A percentile compares a stretch with the other conserved stretches of the same genome.
Evolutionary conservation across 2,797 vertebrate species (phyloP).

Genomic region (Mareca penelope): DNA sequence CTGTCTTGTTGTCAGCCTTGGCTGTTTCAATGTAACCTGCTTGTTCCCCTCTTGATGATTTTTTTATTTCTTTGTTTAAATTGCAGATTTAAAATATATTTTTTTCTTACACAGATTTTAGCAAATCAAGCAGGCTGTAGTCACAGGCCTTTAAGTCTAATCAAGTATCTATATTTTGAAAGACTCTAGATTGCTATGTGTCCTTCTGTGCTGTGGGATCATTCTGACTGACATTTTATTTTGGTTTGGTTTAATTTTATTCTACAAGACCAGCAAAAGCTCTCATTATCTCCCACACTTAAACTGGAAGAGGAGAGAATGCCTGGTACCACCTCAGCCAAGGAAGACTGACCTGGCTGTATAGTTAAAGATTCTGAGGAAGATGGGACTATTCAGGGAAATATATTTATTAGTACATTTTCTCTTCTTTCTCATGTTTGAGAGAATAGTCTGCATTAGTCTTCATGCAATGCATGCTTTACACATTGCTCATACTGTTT

Average conservation of each 20-base stretch:
- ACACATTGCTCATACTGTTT: neutral
- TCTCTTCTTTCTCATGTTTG: neutral
- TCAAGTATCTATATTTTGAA: neutral
- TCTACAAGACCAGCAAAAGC: neutral
- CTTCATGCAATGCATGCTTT: neutral
- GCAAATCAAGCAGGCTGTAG: neutral
- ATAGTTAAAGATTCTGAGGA: neutral
- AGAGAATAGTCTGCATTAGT: neutral
- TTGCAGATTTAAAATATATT: neutral
- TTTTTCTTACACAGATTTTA: neutral
- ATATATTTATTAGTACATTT: neutral
- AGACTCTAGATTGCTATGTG: neutral
- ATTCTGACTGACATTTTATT: neutral
- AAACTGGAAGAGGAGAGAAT: neutral
- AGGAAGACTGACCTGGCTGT: neutral
- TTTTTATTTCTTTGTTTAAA: neutral
- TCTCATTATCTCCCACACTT: neutral
- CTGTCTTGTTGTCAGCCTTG: neutral
- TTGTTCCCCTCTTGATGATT: neutral
- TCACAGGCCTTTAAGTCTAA: neutral
- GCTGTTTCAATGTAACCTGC: neutral
- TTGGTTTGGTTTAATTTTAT: neutral
- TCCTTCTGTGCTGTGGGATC: neutral
- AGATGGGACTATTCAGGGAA: neutral
- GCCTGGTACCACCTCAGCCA: neutral